These are phyloP conservation scores for Nesidiocoris tenuis DNA, from an alignment of 2,888 invertebrate genomes.

Conservation along the genomic window DNA sequence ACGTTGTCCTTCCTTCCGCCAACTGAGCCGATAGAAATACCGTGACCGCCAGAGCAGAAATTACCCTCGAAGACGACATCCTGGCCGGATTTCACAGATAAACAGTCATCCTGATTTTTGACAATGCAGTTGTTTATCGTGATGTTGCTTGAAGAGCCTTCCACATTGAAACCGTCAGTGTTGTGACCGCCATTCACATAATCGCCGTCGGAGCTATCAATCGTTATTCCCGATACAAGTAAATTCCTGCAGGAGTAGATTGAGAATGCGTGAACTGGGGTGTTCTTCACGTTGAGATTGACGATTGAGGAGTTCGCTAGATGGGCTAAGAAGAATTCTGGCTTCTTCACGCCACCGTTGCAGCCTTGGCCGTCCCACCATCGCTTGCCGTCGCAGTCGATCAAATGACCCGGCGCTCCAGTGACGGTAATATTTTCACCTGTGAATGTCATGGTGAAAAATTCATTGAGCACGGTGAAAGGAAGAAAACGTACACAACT, in stretches of 20 bases:
- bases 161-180: conserved; percentile 10
- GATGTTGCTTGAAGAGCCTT: not conserved
- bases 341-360: not conserved
- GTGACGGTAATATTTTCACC: too few species aligned
- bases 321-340: not conserved
- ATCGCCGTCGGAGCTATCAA: conserved; percentile 1
- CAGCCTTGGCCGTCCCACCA: not conserved
- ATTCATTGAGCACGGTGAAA: too few species aligned
- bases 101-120: conserved; percentile 9
- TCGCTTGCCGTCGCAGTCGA: not conserved
- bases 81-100: not conserved
- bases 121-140: not conserved
- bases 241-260: conserved; percentile 1
- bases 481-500: too few species aligned
- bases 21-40: conserved; percentile 13
- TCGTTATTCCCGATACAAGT: not conserved
- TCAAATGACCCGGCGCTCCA: not conserved
- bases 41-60: conserved; percentile 14
- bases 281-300: conserved; percentile 5
- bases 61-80: conserved; percentile 2
- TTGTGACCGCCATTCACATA: conserved; percentile 14
- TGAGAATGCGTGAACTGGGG: conserved; percentile 13
- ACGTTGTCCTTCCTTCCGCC: conserved; percentile 2
- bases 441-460: too few species aligned
- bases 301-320: not conserved